Conservation (phyloP, 2,113 vertebrate genomes). For the Nesogale talazaci region DNA sequence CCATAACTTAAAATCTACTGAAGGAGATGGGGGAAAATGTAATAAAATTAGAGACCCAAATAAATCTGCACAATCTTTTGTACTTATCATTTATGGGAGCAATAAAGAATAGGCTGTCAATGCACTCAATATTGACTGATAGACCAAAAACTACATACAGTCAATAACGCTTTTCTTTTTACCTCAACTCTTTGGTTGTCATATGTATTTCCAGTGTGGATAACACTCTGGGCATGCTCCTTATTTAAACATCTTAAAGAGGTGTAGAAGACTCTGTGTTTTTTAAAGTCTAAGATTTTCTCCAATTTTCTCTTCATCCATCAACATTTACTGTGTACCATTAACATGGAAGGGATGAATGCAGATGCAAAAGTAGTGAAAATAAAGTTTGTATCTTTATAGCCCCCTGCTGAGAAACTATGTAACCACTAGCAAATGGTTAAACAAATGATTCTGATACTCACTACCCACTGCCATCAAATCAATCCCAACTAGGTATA, state of each 20-base stretch:
- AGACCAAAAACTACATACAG: neutral
- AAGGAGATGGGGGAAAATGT: neutral
- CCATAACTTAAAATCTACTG: neutral
- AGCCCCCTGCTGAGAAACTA: neutral
- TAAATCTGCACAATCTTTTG: neutral
- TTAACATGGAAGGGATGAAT: neutral
- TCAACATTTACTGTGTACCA: conserved; percentile 3
- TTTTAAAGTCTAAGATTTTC: neutral
- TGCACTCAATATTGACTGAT: neutral
- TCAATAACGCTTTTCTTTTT: neutral
- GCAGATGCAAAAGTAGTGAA: neutral
- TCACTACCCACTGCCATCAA: too few species aligned
- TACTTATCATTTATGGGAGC: neutral
- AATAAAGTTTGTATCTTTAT: neutral
- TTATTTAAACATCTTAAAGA: conserved; percentile 14
- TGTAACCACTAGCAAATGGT: neutral
- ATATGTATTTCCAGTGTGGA: neutral
- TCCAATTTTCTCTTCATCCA: neutral
- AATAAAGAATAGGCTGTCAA: neutral
- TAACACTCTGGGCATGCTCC: conserved; percentile 2
- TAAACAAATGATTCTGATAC: neutral
- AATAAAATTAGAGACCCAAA: conserved; percentile 33
- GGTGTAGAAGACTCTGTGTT: neutral
- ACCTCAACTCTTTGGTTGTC: neutral
- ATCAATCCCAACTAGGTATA: too few species aligned